Base-by-base conservation (phyloP, 2,888 invertebrate genomes). In the Drosophila setosimentum region DNA sequence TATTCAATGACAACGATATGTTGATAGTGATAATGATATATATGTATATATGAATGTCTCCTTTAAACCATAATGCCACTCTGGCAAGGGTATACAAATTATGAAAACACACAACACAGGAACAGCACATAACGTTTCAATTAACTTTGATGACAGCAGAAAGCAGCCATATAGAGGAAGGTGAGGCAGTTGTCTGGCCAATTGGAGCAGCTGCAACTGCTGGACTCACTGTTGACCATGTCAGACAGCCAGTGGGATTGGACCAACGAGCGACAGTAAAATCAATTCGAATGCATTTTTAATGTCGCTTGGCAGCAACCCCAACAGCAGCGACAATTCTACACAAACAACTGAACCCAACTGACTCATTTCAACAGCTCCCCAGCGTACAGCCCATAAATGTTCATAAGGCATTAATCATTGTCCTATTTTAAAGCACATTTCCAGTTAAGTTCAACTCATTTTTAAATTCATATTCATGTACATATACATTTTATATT, bases 281-380 rank as follows among this genome's bases (percentile, higher is more conserved):
- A 80, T 81, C 80, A 78, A 80, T 79, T 73, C 68, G 57, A 69
- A 81, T 80, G 64, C 72, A 81, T 80, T 67, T 80, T 81, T 81
- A 73, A 80, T 81, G 68, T 45, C 30, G 30, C 42, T 32, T n/a
- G 42, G 54, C 66, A 37, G 27, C 50, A 29, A 59, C 35, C 29
- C 57, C 40, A 29, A 30, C 29, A 55, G 42, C 55, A 10, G 37
- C 2, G 16, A 11, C 21, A 11, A 11, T 11, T 21, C 24, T 33
- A 57, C 21, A 40, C 61, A 40, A 53, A 45, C 35, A 42, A 53
- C 27, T 13, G 16, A 18, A 30, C 24, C 35, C 33, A 29, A 16
- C 29, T 60, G 37, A 27, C 29, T 27, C 40, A 29, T 3, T 55
- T 29, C 37, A 40, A 24, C 33, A 21, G 6, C 24, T 62, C n/a